A percentile compares a stretch with the other conserved stretches of the same genome.
These are phyloP conservation scores for Drosophila nebulosa DNA, from an alignment of 1,140 invertebrate species.

Conservation along the genomic window DNA sequence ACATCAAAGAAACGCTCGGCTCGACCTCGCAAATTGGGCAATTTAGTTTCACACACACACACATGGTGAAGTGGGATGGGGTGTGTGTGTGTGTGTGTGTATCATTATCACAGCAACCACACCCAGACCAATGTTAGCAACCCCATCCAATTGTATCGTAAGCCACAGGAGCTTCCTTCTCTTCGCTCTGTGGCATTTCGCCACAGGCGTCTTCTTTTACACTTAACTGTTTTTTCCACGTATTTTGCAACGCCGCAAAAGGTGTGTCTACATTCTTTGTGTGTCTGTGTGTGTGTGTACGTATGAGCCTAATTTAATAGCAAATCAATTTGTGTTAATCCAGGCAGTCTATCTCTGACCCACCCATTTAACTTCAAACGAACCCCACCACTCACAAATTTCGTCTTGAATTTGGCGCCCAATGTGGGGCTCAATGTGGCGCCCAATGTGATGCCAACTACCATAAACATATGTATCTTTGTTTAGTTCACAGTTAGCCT, in stretches of 20 bases:
- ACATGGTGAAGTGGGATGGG: constrained; percentile 1
- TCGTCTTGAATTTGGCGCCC: too few relatives aligned
- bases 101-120: constrained; percentile 77
- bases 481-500: too few relatives aligned
- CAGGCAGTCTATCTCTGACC: constrained; percentile 49
- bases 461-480: too few relatives aligned
- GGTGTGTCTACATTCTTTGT: constrained; percentile 6
- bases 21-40: constrained; percentile 66
- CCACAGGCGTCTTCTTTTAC: constrained; percentile 76
- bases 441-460: neutral
- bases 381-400: too few relatives aligned
- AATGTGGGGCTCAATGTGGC: too few relatives aligned
- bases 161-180: constrained; percentile 4
- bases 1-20: constrained; percentile 63
- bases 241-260: constrained; percentile 31
- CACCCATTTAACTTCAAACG: constrained; percentile 68
- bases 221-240: constrained; percentile 77
- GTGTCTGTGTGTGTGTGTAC: constrained; percentile 15
- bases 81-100: constrained; percentile 40
- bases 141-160: constrained; percentile 19
- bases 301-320: constrained; percentile 69
- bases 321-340: constrained; percentile 78
- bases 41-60: constrained; percentile 40
- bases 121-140: constrained; percentile 17
- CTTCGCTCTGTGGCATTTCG: constrained; percentile 39